Conservation (phyloP, 1,140 invertebrate genomes). For the Drosophila suzukii region DNA sequence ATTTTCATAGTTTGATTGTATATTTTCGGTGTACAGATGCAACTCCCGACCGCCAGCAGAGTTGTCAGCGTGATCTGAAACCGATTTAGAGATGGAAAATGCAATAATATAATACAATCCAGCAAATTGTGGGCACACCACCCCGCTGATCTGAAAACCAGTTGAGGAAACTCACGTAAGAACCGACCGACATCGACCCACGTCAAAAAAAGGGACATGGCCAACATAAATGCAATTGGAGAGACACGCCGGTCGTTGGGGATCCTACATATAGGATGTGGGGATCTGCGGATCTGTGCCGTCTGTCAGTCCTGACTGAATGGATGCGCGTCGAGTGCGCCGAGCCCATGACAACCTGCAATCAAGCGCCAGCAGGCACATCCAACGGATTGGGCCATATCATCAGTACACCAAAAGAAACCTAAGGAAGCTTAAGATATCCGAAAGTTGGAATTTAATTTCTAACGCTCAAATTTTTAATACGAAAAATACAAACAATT, state of each 20-base stretch:
- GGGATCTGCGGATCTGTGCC: conserved; percentile 30
- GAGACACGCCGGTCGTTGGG: conserved; percentile 37
- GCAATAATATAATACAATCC: conserved; percentile 31
- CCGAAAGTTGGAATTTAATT: no score
- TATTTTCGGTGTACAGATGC: neutral
- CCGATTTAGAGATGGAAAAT: conserved; percentile 19
- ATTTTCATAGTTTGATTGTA: neutral
- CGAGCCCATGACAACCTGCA: conserved; percentile 68
- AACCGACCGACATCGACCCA: conserved; percentile 56
- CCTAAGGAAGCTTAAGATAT: no score
- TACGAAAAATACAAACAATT: neutral
- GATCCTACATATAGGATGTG: conserved; percentile 17
- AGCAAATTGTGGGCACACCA: conserved; percentile 5
- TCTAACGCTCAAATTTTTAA: no score
- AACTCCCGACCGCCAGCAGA: neutral
- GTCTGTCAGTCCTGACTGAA: conserved; percentile 59
- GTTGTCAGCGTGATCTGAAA: neutral
- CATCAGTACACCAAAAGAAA: conserved; percentile 19
- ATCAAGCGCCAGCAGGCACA: conserved; percentile 69
- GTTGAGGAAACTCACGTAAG: conserved; percentile 46
- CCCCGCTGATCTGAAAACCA: conserved; percentile 38
- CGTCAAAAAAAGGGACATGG: conserved; percentile 62
- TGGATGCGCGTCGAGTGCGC: conserved; percentile 57
- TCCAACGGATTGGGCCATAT: conserved; percentile 15
- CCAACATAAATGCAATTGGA: conserved; percentile 60